Conservation (phyloP, 2,113 vertebrate genomes). For the Bothrops jararaca region DNA sequence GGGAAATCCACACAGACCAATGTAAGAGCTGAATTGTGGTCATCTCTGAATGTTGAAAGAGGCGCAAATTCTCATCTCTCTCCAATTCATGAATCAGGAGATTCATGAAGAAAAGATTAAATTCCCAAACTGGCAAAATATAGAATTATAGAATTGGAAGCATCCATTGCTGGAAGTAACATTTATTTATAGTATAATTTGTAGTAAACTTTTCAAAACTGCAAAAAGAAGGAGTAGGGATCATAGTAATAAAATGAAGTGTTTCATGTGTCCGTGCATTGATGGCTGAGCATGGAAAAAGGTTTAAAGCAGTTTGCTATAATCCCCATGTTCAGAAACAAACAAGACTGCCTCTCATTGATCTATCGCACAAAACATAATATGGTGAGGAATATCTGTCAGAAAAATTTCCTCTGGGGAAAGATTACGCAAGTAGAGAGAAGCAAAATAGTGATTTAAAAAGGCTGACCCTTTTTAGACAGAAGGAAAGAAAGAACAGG, state of each 20-base stretch:
- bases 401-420: neutral
- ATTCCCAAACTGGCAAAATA: neutral
- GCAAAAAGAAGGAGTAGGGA: neutral
- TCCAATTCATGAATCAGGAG: neutral
- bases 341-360: neutral
- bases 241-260: neutral
- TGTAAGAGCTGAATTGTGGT: conserved; percentile 5
- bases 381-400: neutral
- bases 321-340: neutral
- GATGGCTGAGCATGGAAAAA: neutral
- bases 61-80: neutral
- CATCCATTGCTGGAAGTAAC: neutral
- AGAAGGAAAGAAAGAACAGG: neutral
- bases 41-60: neutral
- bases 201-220: neutral
- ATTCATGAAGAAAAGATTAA: neutral
- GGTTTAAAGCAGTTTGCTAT: neutral
- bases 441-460: neutral
- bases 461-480: neutral
- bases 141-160: neutral
- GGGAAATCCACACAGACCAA: neutral
- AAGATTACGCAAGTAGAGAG: neutral
- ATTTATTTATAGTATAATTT: neutral
- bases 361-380: neutral
- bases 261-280: neutral